Base-by-base conservation (phyloP, 2,888 invertebrate species). In the Nysson spinosus region DNA sequence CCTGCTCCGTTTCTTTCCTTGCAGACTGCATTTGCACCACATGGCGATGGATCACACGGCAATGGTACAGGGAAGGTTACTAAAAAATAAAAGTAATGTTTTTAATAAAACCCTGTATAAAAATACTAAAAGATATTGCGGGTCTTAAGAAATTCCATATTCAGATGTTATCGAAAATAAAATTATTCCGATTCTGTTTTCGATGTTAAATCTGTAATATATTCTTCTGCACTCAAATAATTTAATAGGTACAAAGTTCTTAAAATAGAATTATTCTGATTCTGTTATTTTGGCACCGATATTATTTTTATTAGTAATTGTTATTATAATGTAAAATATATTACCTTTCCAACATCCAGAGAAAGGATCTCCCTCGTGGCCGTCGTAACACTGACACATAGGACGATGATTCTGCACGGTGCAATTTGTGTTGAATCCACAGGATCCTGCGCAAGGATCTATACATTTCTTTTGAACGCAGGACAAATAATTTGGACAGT, bases 21-120 rank as follows among this genome's bases (percentile, higher is more conserved):
- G 87, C 96, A 96, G 74, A 94, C 88, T 46, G 96, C 95, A 85
- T 96, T 96, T 24, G 93, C 90, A 58, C 96, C 96, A 87, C 96
- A 96, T 35, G 96, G 96, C 52, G 94, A 93, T 71, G 93, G 93
- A 83, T 93, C 90, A 86, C 96, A 96, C 71, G 95, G 95, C 30
- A 88, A 87, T 78, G 89, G 86, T 78, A 62, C 57, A 5, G 78
- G 78, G 11, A 56, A 87, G 76, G 56, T 42, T 16, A 28, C 75
- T 77, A 7, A 3, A 32, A 11, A 20, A 5, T n/a, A 5, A 24
- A 44, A 1, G 11, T 24, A 24, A 4, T 9, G 9, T 37, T 9
- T 7, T 28, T 26, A 50, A 46, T 4, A 5, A 12, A 32, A 9
- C 7, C 11, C 1, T n/a, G n/a, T n/a, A n/a, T 17, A 34, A 5